Conservation (phyloP, 2,113 vertebrate genomes). For the Lycaon pictus region DNA sequence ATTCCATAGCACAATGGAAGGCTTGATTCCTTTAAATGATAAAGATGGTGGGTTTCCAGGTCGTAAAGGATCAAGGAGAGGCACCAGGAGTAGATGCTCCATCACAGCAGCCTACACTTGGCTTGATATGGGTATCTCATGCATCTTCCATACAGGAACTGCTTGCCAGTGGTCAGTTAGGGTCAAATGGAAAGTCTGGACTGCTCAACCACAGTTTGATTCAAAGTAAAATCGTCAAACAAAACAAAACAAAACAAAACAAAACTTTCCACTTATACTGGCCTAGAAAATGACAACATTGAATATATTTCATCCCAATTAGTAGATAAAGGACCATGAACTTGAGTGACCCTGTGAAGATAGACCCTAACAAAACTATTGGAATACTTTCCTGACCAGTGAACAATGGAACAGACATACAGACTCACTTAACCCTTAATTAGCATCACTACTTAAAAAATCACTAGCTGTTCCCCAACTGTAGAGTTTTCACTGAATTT, state of each 20-base stretch:
- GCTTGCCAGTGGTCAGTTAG: background rate
- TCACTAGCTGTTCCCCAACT: background rate
- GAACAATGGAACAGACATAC: background rate
- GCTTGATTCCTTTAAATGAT: background rate
- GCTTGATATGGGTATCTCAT: background rate
- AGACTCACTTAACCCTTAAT: background rate
- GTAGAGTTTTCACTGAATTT: background rate
- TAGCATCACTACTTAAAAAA: background rate
- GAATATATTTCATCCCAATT: background rate
- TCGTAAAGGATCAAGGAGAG: background rate
- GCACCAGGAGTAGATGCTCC: background rate
- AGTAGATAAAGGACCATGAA: background rate
- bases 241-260: too few species aligned
- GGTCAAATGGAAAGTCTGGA: background rate
- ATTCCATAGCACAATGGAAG: background rate
- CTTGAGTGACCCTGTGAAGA: background rate
- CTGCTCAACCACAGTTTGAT: background rate
- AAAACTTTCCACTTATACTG: background rate
- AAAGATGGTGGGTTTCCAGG: background rate
- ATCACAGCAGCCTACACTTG: background rate
- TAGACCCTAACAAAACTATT: background rate
- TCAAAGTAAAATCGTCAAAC: background rate
- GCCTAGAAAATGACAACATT: background rate
- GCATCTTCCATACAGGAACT: background rate
- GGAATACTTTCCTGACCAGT: background rate